Base-by-base conservation (phyloP, 53 echinoderm and acorn worm genomes). In the Mesocentrotus franciscanus region DNA sequence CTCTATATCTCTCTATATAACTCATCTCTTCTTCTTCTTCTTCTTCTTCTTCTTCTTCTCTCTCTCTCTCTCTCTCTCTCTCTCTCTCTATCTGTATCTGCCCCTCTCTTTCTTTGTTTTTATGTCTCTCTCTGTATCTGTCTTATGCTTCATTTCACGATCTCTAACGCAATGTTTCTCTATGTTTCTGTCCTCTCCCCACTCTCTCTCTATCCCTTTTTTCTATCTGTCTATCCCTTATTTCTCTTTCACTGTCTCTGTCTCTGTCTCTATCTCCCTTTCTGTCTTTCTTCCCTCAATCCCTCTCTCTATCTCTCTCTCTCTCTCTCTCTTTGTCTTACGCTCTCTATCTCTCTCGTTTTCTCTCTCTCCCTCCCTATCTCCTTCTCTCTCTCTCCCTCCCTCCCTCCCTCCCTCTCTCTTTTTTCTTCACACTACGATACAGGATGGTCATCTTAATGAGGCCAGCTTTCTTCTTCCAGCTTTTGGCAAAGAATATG, bases 361-460 rank as follows among this genome's bases (percentile, higher is more conserved):
- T 8, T 36, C 85, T 49, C 42, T 49, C 85, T 49, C 85, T 36
- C 85, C 49, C 56, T 29, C 49, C 30, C 55, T 58, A 5, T 26
- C 55, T 20, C 1, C 24, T 1, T 56, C 59, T 60, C 60, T 60
- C 90, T 60, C 1, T 58, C 60, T 90, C 1, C 60, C 90, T 90
- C 2, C 1, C n/a, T 58, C 26, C 15, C 89, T 58, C 32, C 24
- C 61, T 62, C 2, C 30, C 59, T 61, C 61, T 90, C 36, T 90
- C 14, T 58, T n/a, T n/a, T 22, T 90, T 30, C 24, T 61, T 55
- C 64, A 15, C 34, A 10, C 9, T 20, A 13, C 34, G 20, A 66
- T 91, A 29, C 95, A 98, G 98, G 96, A 96, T 96, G 98, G 98
- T 32, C 98, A 98, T 84, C 96, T 98, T 5, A 95, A 78, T 36